Base-by-base conservation (phyloP, 2,888 invertebrate genomes). In the Nomada fabriciana region DNA sequence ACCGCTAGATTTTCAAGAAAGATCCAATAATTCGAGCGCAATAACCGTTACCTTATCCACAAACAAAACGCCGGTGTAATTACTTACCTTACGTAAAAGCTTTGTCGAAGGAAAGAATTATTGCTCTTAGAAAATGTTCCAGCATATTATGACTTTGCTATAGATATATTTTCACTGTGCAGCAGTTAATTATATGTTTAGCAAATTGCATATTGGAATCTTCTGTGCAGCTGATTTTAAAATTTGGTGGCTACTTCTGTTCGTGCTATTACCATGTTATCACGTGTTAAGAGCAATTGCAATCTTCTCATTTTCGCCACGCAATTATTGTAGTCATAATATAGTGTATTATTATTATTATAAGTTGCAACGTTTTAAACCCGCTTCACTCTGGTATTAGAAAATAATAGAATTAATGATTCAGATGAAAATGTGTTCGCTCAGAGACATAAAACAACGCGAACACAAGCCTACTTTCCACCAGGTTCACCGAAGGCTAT, bases 171-270 rank as follows among this genome's bases (percentile, higher is more conserved):
- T 53, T 18, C 59, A 55, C 47, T 63, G 20, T 13, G 64, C 55
- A 61, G 65, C 73, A 70, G 55, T 50, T 74, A 81, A 81, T 78
- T 64, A 73, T 29, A 60, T 52, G 69, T 69, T 60, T 65, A 59
- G 9, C 10, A 25, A 50, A 43, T 60, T 57, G 59, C 47, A 18
- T 52, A n/a, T 53, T 23, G 36, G 25, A 65, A 53, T 13, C 29
- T 20, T n/a, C 53, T 5, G 20, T 20, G 53, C 10, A n/a, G n/a
- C 20, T 53, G 11, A 53, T 53, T 53, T 53, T 10, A 53, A 53
- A 53, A 53, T 53, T 18, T 53, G 10, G 9, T 53, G 20, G 20
- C 1, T 18, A 20, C 20, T 53, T 53, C 36, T 53, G 18, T 53
- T n/a, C 1, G n/a, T 53, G 53, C 2, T 53, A 0, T 20, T 53